Evolutionary conservation across 2,888 invertebrate species (phyloP).

Genomic region (Gymnoscelis rufifasciata): DNA sequence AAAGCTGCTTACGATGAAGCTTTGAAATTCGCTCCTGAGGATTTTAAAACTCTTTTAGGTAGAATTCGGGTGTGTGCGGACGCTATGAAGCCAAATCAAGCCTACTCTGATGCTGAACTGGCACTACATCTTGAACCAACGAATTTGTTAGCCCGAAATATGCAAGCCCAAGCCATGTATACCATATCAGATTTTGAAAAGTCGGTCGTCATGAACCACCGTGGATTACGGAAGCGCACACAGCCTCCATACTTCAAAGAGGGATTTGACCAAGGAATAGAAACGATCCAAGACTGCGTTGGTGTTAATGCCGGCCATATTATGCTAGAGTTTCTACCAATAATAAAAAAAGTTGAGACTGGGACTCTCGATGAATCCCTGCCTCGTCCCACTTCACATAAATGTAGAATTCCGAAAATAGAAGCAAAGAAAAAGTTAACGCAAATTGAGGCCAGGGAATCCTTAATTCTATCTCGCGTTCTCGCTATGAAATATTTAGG

Average conservation of each 20-base stretch:
- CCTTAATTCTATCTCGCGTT: constrained; percentile 58
- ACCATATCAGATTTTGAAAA: constrained; percentile 71
- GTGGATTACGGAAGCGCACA: constrained; percentile 52
- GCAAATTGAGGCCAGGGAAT: constrained; percentile 64
- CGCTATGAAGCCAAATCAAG: constrained; percentile 63
- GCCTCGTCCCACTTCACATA: constrained; percentile 44
- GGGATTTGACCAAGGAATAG: constrained; percentile 68
- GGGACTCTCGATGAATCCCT: constrained; percentile 41
- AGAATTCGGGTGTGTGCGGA: constrained; percentile 68
- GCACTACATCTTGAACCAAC: constrained; percentile 62
- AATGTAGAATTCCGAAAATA: constrained; percentile 59
- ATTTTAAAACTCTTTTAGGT: constrained; percentile 60
- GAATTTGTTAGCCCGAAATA: constrained; percentile 66
- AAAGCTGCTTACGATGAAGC: constrained; percentile 68
- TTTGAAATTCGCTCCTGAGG: constrained; percentile 50
- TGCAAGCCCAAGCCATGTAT: constrained; percentile 70
- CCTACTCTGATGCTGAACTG: constrained; percentile 63
- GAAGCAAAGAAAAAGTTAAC: constrained; percentile 55
- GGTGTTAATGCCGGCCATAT: constrained; percentile 66
- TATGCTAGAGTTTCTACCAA: constrained; percentile 62
- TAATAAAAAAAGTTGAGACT: constrained; percentile 62
- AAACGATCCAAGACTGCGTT: constrained; percentile 71
- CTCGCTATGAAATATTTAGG: constrained; percentile 73
- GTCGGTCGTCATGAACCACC: constrained; percentile 67
- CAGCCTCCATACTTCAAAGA: constrained; percentile 69